These are phyloP conservation scores for Pristis pectinata DNA, from an alignment of 2,797 vertebrate genomes.

Conservation along the genomic window DNA sequence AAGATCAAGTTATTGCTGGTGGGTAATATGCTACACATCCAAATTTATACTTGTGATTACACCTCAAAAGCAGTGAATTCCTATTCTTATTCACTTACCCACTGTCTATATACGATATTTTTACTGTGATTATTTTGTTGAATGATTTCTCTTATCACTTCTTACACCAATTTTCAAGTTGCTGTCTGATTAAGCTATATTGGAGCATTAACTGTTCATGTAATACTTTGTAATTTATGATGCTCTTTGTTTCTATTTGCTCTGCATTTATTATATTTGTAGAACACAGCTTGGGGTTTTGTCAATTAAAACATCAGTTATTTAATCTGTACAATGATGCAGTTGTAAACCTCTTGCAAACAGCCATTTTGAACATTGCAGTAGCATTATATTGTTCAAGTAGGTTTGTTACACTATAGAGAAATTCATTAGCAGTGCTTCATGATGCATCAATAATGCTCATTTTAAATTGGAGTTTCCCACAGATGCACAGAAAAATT, in stretches of 20 bases:
- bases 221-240: not conserved
- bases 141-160: not conserved
- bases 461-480: conserved; percentile 8
- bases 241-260: not conserved
- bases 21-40: not conserved
- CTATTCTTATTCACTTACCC: not conserved
- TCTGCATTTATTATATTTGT: not conserved
- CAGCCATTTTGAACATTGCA: not conserved
- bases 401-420: not conserved
- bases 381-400: no score
- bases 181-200: not conserved
- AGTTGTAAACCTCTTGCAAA: not conserved
- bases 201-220: not conserved
- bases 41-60: not conserved
- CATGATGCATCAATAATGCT: not conserved
- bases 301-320: not conserved
- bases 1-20: not conserved
- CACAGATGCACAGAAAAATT: not conserved
- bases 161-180: not conserved
- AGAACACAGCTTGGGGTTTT: not conserved
- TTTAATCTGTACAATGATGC: not conserved
- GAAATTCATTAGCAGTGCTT: not conserved
- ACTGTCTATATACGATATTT: not conserved
- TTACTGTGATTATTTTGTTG: not conserved
- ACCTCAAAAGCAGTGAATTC: not conserved